Evolutionary conservation across 2,797 vertebrate genomes (phyloP), one percentile per base, ranked within the genome.

Genomic region (Peromyscus aztecus): DNA sequence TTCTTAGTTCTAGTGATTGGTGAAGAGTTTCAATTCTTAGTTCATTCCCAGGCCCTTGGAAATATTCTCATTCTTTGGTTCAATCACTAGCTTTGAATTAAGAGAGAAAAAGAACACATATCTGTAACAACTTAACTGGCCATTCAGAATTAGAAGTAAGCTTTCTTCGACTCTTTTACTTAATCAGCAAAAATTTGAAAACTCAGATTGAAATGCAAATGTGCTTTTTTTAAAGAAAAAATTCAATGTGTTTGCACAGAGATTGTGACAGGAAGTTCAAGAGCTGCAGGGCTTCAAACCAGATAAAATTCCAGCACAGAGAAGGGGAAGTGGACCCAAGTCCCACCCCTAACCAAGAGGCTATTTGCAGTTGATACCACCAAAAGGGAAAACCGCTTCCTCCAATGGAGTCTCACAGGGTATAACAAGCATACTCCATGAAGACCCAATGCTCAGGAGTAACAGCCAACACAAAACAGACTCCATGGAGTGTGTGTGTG

Each of bases 181-280:
- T 67, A 29, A 43, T 63, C 37, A 46, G 65, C 55, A 49, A 5
- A 75, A 75, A 82, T 90, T 69, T 96, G 89, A 52, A 97, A 94
- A 61, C 57, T 65, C 27, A 93, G 31, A 83, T 57, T 40, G 52
- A 78, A 40, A 34, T 89, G 2, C 29, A 91, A 75, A 40, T 55
- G 65, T 17, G 6, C 34, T 69, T 67, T 34, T 69, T n/a, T 69
- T n/a, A 67, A 67, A 67, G 57, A 43, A 67, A 65, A 23, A 34
- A 23, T 17, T 49, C 19, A 49, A n/a, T 85, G 46, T 67, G 61
- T 49, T 49, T 67, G 43, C 43, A 29, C 37, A 83, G 37, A 29
- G 13, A 43, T 83, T 40, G 14, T 83, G 80, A 65, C 17, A 84
- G 59, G 9, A 34, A 23, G 27, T 19, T 43, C 57, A 43, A 43